These are phyloP conservation scores for Leptocoma aspasia DNA, from an alignment of 2,113 vertebrate species.

Conservation along the genomic window DNA sequence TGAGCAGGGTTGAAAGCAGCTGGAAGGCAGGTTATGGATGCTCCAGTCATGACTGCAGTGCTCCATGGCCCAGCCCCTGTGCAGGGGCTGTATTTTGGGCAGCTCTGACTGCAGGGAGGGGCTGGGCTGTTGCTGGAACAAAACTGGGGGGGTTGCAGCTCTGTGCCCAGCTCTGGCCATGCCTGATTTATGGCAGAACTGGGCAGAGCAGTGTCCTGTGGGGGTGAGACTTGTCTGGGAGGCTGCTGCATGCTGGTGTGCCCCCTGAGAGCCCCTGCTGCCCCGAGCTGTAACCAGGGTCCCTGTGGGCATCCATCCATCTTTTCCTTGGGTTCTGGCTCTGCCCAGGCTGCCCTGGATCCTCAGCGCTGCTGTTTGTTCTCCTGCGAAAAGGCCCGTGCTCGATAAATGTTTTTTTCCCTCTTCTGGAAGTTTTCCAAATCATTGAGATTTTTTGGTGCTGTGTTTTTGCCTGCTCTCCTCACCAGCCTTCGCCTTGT, in stretches of 20 bases:
- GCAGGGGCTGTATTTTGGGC: not conserved
- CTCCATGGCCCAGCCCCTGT: not conserved
- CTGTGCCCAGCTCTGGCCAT: not conserved
- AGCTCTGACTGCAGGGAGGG: not conserved
- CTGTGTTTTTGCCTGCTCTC: not conserved
- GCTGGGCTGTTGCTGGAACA: not conserved
- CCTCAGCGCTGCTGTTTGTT: not conserved
- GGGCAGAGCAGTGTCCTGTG: not conserved
- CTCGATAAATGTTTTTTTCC: not conserved
- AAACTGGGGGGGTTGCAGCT: not conserved
- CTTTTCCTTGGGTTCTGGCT: not conserved
- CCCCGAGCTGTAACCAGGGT: not conserved
- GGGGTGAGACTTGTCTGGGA: not conserved
- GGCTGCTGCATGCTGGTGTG: not conserved
- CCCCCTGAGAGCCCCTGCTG: not conserved
- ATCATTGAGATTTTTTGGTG: not conserved
- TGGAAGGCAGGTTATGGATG: not conserved
- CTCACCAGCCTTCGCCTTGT: not conserved
- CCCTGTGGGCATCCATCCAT: not conserved
- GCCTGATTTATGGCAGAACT: not conserved
- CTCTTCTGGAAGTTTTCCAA: not conserved
- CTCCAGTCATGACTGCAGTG: not conserved
- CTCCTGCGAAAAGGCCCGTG: fast-evolving
- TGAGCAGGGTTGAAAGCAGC: not conserved
- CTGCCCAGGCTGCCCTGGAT: not conserved